Evolutionary conservation across 1,140 invertebrate genomes (phyloP), one percentile per base, ranked within the genome.

Genomic region (Coptotermes formosanus): DNA sequence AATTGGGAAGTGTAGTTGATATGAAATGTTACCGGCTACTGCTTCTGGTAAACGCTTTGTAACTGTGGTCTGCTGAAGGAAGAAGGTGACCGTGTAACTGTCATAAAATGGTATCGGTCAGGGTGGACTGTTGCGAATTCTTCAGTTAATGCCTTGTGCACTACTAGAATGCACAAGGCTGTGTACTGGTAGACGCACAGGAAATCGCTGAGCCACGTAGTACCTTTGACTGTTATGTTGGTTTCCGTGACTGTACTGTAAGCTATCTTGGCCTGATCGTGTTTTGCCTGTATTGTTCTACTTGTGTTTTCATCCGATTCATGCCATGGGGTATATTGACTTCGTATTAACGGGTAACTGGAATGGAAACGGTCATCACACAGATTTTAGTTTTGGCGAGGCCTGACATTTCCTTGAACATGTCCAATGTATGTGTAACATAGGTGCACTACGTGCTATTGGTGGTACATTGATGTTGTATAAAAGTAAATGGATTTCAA

Each of bases 261-360:
- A 75, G 64, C 64, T 75, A 75, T 30, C 64, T 75, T 75, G 64
- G n/a, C 4, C 25, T 7, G 64, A 75, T 75, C 64, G 25, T 30
- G 64, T 75, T 75, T 75, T 75, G n/a, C 64, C n/a, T 30, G 6
- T 25, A n/a, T 30, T 75, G 64, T 30, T 75, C 64, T 25, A 75
- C 64, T 75, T 75, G 64, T 75, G 64, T 75, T 75, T n/a, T 75
- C 64, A 75, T 75, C 64, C 64, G 64, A 75, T 75, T 30, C 64
- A 75, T n/a, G 64, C n/a, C 64, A 30, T 30, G 25, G n/a, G 9
- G 64, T 75, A 30, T 30, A 14, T 25, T 75, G 64, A 11, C 64
- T n/a, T 75, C 64, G 64, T 75, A 30, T 23, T 75, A 55, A 21
- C 19, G 14, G 14, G 16, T 55, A 21, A 48, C 45, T 48, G 25